Conservation (phyloP, 2,113 vertebrate species). For the Hippocampus guttulatus region DNA sequence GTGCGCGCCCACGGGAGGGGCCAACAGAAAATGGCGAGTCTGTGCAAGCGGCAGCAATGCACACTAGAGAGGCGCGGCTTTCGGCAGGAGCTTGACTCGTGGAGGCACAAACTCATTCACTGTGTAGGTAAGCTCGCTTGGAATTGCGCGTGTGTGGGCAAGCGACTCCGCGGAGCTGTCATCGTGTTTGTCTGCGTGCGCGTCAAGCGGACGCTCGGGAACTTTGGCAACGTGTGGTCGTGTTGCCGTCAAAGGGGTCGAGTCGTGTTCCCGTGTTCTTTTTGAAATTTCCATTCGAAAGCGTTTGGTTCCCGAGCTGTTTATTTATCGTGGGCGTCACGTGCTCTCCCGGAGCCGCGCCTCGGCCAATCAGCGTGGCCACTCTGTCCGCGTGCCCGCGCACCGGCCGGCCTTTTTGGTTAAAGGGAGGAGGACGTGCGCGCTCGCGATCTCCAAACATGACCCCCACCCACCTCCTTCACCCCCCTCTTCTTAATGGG, state of each 20-base stretch:
- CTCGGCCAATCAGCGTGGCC: conserved; percentile 54
- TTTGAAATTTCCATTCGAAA: conserved; percentile 10
- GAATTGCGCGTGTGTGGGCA: conserved; percentile 42
- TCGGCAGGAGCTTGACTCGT: conserved; percentile 85
- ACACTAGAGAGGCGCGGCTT: conserved; percentile 83
- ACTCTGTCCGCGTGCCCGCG: conserved; percentile 56
- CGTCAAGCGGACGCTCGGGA: not conserved
- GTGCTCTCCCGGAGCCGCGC: conserved; percentile 63
- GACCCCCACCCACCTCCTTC: conserved; percentile 7
- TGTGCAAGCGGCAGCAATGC: conserved; percentile 83
- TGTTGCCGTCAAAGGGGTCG: not conserved
- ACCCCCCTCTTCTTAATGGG: conserved; percentile 38
- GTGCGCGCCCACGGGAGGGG: conserved; percentile 78
- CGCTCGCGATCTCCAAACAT: conserved; percentile 55
- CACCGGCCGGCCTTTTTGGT: conserved; percentile 46
- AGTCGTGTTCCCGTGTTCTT: not conserved
- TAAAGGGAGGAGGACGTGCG: conserved; percentile 47
- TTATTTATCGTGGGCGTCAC: conserved; percentile 78
- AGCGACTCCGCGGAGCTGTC: conserved; percentile 34
- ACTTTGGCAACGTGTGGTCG: not conserved
- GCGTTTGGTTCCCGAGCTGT: conserved; percentile 56
- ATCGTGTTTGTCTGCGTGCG: conserved; percentile 3
- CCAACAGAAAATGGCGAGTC: conserved; percentile 90
- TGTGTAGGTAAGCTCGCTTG: conserved; percentile 84
- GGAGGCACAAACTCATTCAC: conserved; percentile 84